Conservation (phyloP, 2,113 vertebrate genomes). For the Rhegmatorhina hoffmannsi region DNA sequence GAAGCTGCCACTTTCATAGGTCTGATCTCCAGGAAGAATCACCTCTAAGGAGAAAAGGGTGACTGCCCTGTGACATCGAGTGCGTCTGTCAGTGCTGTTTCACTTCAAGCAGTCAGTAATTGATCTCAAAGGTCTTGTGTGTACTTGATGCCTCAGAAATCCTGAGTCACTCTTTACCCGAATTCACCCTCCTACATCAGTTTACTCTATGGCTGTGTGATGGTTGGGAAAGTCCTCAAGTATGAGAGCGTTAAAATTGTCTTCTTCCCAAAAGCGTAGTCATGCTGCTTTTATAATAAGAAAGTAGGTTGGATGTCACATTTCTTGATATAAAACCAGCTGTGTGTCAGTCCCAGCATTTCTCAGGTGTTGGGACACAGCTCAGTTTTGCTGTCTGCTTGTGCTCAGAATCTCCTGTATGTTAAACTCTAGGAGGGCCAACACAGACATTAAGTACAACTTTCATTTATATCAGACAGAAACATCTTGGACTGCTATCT, state of each 20-base stretch:
- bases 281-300: background rate
- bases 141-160: slow-evolving; percentile 41
- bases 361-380: background rate
- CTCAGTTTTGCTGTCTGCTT: background rate
- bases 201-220: background rate
- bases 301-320: background rate
- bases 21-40: background rate
- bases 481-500: background rate
- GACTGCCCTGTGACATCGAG: background rate
- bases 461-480: background rate
- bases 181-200: slow-evolving; percentile 8
- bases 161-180: slow-evolving; percentile 59
- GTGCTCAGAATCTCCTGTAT: background rate
- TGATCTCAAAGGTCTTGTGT: slow-evolving; percentile 61
- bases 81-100: slow-evolving; percentile 24
- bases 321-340: slow-evolving; percentile 2
- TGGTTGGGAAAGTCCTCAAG: slow-evolving; percentile 36
- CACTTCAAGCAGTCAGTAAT: slow-evolving; percentile 17
- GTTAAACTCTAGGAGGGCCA: background rate
- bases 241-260: background rate
- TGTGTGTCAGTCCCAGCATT: background rate
- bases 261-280: background rate
- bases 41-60: background rate
- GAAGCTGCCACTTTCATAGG: background rate
- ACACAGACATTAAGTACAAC: background rate